Percentiles rank a stretch among this genome's conserved stretches.
These are phyloP conservation scores for Lordiphosa collinella DNA, from an alignment of 1,140 invertebrate species.

Conservation along the genomic window DNA sequence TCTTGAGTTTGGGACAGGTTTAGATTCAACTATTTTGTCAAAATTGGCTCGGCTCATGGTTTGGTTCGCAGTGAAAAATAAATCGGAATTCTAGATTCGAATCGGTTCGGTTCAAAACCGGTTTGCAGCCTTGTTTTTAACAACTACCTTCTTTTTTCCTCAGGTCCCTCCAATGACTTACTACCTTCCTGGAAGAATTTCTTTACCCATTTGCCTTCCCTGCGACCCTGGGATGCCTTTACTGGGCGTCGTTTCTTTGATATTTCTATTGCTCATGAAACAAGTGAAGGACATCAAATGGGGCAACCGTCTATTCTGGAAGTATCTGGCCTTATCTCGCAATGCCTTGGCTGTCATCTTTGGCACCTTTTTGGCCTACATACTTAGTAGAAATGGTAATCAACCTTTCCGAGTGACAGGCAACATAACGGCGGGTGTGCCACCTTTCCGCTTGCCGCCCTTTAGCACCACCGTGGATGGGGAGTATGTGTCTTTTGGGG, in stretches of 20 bases:
- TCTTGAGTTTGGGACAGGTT: too few species aligned
- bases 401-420: constrained; percentile 86
- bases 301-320: constrained; percentile 83
- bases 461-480: constrained; percentile 82
- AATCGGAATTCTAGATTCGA: too few species aligned
- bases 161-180: constrained; percentile 81
- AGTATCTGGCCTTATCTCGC: constrained; percentile 89
- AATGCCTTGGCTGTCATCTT: constrained; percentile 90
- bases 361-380: constrained; percentile 85
- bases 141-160: neutral
- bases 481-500: constrained; percentile 81
- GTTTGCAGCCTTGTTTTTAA: too few species aligned
- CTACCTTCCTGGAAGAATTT: constrained; percentile 82
- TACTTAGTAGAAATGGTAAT: constrained; percentile 81
- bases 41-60: too few species aligned
- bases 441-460: constrained; percentile 83
- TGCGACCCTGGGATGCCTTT: constrained; percentile 81
- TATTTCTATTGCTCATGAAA: constrained; percentile 84
- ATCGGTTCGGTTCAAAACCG: too few species aligned
- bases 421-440: constrained; percentile 83
- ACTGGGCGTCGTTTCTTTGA: constrained; percentile 82
- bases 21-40: too few species aligned
- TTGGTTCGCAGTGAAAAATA: too few species aligned
- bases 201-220: constrained; percentile 80
- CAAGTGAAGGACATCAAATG: constrained; percentile 83